Evolutionary conservation across 2,113 vertebrate species (phyloP), one percentile per base, ranked within the genome.

Genomic region (Cyprinodon variegatus): DNA sequence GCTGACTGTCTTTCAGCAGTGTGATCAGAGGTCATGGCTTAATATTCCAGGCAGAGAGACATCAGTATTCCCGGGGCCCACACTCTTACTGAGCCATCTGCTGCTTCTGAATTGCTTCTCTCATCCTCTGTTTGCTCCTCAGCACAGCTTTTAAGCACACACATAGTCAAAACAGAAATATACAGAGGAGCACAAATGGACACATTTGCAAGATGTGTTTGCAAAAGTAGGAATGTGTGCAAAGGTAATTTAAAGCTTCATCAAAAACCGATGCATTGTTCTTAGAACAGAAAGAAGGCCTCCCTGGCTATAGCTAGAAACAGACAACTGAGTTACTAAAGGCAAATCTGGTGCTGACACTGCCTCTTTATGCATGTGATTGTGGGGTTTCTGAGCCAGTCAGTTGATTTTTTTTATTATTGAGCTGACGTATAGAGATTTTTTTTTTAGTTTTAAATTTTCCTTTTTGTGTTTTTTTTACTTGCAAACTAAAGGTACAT

Each of bases 1-100:
- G 57, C 79, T 57, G 61, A 67, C 76, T 78, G 78, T 80, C 78
- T 84, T 84, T 83, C 71, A 40, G 46, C 50, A 41, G 61, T 50
- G 63, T 83, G 79, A 81, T 67, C 75, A 74, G 74, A 86, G 74
- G 79, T 83, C 79, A 79, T 50, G 81, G 68, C 71, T 86, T 82
- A 66, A 57, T 75, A 83, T 77, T 86, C 83, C 81, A 84, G 65
- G 68, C 82, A 81, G 72, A 76, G 57, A 50, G 68, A 69, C 78
- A 87, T 90, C 84, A 86, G 84, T 83, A 86, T 91, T 91, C 82
- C 79, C 45, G 7, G 48, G 65, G 72, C 65, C 73, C 36, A 45
- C 69, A 70, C 76, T 74, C 61, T 73, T 67, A 81, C 77, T 39
- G n/a, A 81, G 64, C 88, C 91, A 89, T 90, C 86, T 90, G 88